Conservation (phyloP, 2,113 vertebrate genomes). For the Mugil cephalus region DNA sequence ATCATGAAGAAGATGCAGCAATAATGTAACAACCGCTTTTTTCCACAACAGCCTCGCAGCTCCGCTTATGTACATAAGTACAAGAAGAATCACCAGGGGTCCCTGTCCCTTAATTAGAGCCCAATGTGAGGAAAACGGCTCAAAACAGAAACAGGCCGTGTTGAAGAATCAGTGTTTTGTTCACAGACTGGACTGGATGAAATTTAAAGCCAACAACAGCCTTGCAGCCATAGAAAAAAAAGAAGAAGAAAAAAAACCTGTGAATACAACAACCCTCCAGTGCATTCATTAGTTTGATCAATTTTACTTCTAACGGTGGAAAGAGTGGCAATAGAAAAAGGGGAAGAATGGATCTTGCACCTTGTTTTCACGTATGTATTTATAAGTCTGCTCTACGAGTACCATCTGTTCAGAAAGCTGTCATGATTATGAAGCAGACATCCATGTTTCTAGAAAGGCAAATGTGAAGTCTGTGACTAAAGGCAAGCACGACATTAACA, state of each 20-base stretch:
- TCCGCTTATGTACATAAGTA: slow-evolving; percentile 53
- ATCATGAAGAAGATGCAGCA: slow-evolving; percentile 51
- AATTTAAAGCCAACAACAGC: slow-evolving; percentile 27
- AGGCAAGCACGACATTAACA: slow-evolving; percentile 72
- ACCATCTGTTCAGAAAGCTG: slow-evolving; percentile 33
- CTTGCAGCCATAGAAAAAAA: slow-evolving; percentile 6
- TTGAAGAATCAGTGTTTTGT: slow-evolving; percentile 53
- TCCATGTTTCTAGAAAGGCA: slow-evolving; percentile 67
- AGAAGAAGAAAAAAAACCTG: too few relatives aligned
- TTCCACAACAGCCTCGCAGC: slow-evolving; percentile 45
- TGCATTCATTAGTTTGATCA: slow-evolving; percentile 25
- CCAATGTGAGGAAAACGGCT: slow-evolving; percentile 9
- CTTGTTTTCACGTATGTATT: slow-evolving; percentile 29
- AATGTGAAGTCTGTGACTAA: slow-evolving; percentile 75
- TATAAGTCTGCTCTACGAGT: slow-evolving; percentile 45
- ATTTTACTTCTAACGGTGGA: slow-evolving; percentile 10
- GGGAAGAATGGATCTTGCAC: slow-evolving; percentile 13
- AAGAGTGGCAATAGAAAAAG: slow-evolving; percentile 15
- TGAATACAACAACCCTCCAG: slow-evolving; percentile 6
- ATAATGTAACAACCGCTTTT: slow-evolving; percentile 54
- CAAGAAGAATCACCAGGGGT: slow-evolving; percentile 17
- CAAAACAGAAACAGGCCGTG: background rate
- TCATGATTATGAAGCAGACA: slow-evolving; percentile 41
- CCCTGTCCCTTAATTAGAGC: slow-evolving; percentile 29
- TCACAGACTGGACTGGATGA: slow-evolving; percentile 39